Base-by-base conservation (phyloP, 2,888 invertebrate species). In the Mechanitis mazaeus region DNA sequence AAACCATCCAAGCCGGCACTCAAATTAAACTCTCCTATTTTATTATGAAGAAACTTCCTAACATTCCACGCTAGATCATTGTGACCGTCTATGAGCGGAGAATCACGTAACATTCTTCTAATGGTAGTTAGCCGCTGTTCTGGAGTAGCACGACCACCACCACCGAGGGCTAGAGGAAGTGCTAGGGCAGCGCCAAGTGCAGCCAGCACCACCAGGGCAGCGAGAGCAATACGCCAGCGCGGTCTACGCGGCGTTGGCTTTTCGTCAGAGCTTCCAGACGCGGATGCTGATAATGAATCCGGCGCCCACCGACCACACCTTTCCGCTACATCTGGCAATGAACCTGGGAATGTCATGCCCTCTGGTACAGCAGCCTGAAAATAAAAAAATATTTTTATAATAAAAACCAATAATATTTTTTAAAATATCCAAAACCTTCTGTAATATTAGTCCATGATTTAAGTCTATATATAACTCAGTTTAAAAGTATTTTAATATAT, bases 21-120 rank as follows among this genome's bases (percentile, higher is more conserved):
- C 76, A 94, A 88, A 80, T 94, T 93, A 70, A 94, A 91, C 67
- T 91, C 91, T 65, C 91, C 88, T 69, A 96, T 91, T 83, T 94
- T 94, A 81, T 96, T 97, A 85, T 96, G 95, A 59, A 96, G 93
- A 85, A 96, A 96, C 83, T 96, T 96, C 66, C 96, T 91, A 67
- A 97, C 93, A 83, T 97, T 96, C 96, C 96, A 96, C 45, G 96
- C 95, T 75, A 96, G 91, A 81, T 97, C 96, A 85, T 97, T 95
- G 87, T 96, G 96, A 67, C 95, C 95, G 80, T 95, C 94, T 72
- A 94, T 93, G 69, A 94, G 91, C 60, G 94, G 94, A 60, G 92
- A 92, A 80, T 94, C 93, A 71, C 92, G 91, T 71, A 94, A 89
- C 81, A 94, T 91, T 71, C 92, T 91, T 69, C 92, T 91, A 73